Evolutionary conservation across 1,140 invertebrate species (phyloP), one percentile per base, ranked within the genome.

Genomic region (Drosophila micromelanica): DNA sequence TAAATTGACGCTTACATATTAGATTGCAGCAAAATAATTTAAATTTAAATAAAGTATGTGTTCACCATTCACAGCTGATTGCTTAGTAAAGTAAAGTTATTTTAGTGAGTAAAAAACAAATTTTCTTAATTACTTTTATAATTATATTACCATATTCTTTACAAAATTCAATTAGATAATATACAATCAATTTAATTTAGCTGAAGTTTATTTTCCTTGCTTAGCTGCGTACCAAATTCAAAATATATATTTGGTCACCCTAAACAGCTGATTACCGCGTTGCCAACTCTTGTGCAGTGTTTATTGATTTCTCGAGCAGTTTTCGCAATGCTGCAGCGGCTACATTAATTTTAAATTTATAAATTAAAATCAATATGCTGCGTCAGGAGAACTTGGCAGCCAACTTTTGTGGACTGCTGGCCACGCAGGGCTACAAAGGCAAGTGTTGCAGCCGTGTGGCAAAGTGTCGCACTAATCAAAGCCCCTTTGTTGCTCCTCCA

Each of bases 311-410:
- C 23, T 72, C 35, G 27, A 61, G 42, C 30, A 49, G 17, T 49
- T 4, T 30, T 27, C 37, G 37, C 48, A 40, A 73, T 73, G 71
- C 37, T 23, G 51, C 23, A 55, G 43, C 15, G 4, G 51, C 5
- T 37, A 27, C 11, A 38, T 27, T 56, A 13, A 62, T 62, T 54
- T 17, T 2, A 37, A 57, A 65, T 59, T 68, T 55, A 38, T 51
- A 54, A 87, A 89, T 78, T 56, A 89, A 87, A 82, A 43, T 13
- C 11, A 51, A 37, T 55, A 91, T 91, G 90, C 54, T 91, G 57
- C 75, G 90, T 12, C 91, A 92, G 64, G 91, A 92, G 61, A 92
- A 92, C 69, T 80, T 92, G 59, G 91, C 91, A 0, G 91, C 91
- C 17, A 92, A 92, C 59, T 92, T 92, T 59, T 92, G 91, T 30